phyloP scores from a whole-genome alignment of 2,888 invertebrate species.

The Digitonthophagus gazella region DNA sequence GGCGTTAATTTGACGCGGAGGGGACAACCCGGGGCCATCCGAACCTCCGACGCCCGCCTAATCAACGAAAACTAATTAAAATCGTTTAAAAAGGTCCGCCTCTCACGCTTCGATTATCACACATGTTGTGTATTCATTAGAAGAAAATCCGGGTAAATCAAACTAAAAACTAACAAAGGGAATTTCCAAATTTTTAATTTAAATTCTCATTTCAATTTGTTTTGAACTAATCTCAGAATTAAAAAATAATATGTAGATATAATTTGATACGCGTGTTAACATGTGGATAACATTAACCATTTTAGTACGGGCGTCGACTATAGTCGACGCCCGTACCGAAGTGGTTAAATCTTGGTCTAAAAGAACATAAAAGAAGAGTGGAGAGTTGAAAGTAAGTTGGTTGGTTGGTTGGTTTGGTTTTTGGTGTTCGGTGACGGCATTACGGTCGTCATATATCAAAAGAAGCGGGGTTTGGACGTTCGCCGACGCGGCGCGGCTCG shows the following conservation, averaged over 20 bases:
- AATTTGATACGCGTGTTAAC: no score
- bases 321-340: no score
- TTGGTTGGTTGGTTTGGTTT: not conserved
- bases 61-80: not conserved
- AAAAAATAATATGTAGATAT: no score
- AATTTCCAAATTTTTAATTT: no score
- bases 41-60: not conserved
- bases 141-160: no score
- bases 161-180: no score
- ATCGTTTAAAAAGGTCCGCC: not conserved
- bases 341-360: no score
- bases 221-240: no score
- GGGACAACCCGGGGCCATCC: not conserved
- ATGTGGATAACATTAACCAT: no score
- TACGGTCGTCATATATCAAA: slow-evolving; percentile 13
- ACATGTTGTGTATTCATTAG: not conserved
- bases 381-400: not conserved
- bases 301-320: no score
- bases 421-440: slow-evolving; percentile 5
- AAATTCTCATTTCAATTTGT: no score
- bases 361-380: not conserved
- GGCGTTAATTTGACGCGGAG: not conserved
- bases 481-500: slow-evolving; percentile 14
- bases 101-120: not conserved
- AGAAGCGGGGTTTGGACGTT: slow-evolving; percentile 10